Evolutionary conservation across 2,888 invertebrate genomes (phyloP), one percentile per base, ranked within the genome.

Genomic region (Cheilosia variabilis): DNA sequence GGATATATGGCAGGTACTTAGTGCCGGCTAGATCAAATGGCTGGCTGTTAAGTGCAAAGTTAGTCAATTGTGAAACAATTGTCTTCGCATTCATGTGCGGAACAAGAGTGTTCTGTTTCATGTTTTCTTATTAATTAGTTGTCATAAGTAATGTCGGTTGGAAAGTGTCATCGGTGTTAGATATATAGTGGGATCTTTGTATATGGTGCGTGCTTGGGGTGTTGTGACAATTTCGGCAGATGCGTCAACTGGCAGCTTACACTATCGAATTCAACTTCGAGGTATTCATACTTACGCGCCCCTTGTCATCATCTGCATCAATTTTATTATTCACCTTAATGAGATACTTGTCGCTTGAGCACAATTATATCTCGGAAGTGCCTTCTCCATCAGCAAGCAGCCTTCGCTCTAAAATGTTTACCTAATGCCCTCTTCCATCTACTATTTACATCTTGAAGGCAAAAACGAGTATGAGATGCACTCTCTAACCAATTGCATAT

Each of bases 1-100:
- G 19, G 68, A 81, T 66, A 45, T 53, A 86, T 86, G 76, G 19
- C 66, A 57, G 22, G 86, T 76, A 60, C 76, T 86, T 86, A 86
- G 81, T 58, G 66, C 41, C 71, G 81, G 76, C 47, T 72, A 60
- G 76, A 86, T 86, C 81, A 72, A 81, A 80, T 80, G 68, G 47
- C 22, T 71, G 66, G 66, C 37, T 80, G 55, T 53, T 13, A 37
- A 63, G 69, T 75, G 75, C 69, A 62, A 60, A 86, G 86, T 62
- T 77, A 81, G 81, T 86, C 86, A 86, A 86, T 86, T 81, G 86
- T 76, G 47, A 80, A 76, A 52, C 75, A 86, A 86, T 86, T 86
- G 84, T 86, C 58, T 71, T 63, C 55, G 66, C 60, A 76, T 53
- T 43, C n/a, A 50, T 15, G 15, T 57, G 68, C 5, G 37, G n/a